Evolutionary conservation across 2,113 vertebrate genomes (phyloP).

Genomic region (Hemicordylus capensis): DNA sequence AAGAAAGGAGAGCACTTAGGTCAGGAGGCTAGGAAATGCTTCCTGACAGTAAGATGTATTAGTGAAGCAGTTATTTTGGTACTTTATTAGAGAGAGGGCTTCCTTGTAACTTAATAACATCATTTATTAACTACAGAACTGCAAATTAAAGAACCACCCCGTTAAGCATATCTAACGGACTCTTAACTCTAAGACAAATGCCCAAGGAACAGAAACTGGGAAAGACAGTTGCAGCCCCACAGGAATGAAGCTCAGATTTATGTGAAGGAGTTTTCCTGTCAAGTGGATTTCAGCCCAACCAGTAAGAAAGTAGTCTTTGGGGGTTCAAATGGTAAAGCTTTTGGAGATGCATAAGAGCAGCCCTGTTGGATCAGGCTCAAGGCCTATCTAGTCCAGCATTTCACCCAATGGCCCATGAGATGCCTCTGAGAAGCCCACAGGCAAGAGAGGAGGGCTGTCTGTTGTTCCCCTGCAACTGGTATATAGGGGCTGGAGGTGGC

Average conservation of each 20-base stretch:
- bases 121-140: constrained; percentile 19
- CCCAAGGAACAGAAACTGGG: not conserved
- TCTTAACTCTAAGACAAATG: not conserved
- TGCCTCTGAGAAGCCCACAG: too few species aligned
- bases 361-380: too few species aligned
- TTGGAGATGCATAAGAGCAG: not conserved
- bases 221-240: not conserved
- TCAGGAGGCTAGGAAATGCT: not conserved
- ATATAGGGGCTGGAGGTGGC: too few species aligned
- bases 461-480: too few species aligned
- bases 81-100: not conserved
- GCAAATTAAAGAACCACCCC: constrained; percentile 11
- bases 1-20: not conserved
- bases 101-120: constrained; percentile 15
- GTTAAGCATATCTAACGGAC: constrained; percentile 11
- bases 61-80: not conserved
- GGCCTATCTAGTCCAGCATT: too few species aligned
- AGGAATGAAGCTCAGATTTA: not conserved
- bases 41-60: not conserved
- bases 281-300: too few species aligned
- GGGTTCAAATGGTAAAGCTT: not conserved
- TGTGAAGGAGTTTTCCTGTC: not conserved
- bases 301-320: not conserved
- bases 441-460: too few species aligned
- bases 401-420: too few species aligned